phyloP scores from a whole-genome alignment of 2,797 vertebrate species.

The Clarias platycephalus region DNA sequence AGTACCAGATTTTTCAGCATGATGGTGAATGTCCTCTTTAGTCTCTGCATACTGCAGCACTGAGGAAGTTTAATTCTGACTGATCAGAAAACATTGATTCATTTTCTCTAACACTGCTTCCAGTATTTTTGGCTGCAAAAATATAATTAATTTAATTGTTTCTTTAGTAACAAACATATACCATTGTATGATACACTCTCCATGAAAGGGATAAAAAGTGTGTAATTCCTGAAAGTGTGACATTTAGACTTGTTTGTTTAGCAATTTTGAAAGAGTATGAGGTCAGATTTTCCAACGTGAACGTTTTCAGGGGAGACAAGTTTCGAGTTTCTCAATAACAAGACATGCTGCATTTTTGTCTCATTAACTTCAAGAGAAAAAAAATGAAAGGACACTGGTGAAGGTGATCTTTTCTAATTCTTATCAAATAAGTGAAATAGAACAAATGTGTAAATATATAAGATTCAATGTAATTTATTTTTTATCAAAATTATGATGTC shows the following conservation, averaged over 20 bases:
- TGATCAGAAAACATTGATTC: background rate
- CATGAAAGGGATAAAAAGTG: background rate
- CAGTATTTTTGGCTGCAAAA: background rate
- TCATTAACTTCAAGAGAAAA: background rate
- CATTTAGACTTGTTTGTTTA: background rate
- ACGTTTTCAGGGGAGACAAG: background rate
- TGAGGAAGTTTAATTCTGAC: background rate
- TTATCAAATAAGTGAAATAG: background rate
- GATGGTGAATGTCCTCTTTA: background rate
- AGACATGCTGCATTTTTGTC: background rate
- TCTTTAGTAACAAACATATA: background rate
- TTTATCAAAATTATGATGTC: background rate
- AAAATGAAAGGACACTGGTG: background rate
- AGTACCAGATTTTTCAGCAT: background rate
- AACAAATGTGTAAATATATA: background rate
- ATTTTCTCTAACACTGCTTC: background rate
- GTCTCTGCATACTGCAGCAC: background rate
- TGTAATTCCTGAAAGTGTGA: background rate
- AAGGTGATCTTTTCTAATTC: background rate
- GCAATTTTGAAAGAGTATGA: background rate
- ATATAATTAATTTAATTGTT: background rate
- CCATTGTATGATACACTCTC: background rate
- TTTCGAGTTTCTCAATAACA: background rate
- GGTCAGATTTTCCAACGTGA: background rate
- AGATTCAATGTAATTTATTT: background rate